Conservation (phyloP, 1,140 invertebrate genomes). For the Parapsyche elsis region DNA sequence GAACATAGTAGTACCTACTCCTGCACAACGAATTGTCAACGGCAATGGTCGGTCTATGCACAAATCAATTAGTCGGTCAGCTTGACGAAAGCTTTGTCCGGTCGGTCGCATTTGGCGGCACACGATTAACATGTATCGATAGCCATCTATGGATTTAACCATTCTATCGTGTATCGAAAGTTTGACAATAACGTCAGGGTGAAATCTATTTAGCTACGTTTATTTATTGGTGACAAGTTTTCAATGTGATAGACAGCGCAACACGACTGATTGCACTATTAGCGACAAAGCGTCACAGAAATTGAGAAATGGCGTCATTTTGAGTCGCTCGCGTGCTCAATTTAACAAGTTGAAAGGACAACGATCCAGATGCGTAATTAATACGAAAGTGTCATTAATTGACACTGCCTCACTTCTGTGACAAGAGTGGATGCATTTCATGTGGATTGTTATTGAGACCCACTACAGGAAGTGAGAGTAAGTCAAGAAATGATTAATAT, state of each 20-base stretch:
- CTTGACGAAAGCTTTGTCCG: constrained; percentile 30
- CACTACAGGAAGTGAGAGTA: too few species aligned
- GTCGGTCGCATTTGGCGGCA: not conserved
- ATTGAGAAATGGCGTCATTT: too few species aligned
- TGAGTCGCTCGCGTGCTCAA: too few species aligned
- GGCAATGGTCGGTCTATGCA: constrained; percentile 4
- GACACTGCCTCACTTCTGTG: not conserved
- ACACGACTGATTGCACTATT: not conserved
- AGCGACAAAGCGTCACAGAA: too few species aligned
- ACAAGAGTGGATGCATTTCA: not conserved
- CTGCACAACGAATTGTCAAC: not conserved
- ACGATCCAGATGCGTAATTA: constrained; percentile 17
- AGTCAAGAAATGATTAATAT: too few species aligned
- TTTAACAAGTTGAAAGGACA: not conserved
- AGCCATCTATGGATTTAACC: too few species aligned
- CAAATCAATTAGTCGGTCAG: constrained; percentile 35
- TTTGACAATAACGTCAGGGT: too few species aligned
- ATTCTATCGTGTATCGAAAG: too few species aligned
- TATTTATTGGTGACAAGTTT: not conserved
- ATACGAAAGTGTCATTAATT: constrained; percentile 2
- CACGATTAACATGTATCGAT: not conserved
- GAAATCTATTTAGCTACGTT: not conserved
- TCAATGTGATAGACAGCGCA: not conserved
- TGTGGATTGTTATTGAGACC: not conserved
- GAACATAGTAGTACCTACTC: not conserved